phyloP scores from a whole-genome alignment of 2,888 invertebrate species.

The Meandrusa payeni region DNA sequence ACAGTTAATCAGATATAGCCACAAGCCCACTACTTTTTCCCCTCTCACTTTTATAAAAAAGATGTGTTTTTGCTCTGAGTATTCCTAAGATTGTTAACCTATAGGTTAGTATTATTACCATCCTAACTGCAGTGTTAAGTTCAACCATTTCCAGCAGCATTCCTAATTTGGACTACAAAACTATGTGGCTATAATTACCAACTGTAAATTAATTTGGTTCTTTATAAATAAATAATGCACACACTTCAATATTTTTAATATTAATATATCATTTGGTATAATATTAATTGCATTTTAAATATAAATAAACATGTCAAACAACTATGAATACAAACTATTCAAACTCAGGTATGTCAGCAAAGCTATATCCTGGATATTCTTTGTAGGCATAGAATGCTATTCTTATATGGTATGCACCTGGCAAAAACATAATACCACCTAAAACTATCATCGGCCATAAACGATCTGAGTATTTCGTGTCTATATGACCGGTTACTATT shows the following conservation, averaged over 20 bases:
- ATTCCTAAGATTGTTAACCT: too few relatives aligned
- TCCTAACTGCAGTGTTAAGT: too few relatives aligned
- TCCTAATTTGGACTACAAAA: too few relatives aligned
- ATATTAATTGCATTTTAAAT: constrained; percentile 23
- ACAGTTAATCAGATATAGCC: too few relatives aligned
- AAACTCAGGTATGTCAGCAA: constrained; percentile 94
- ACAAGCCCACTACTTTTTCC: too few relatives aligned
- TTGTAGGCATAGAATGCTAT: constrained; percentile 93
- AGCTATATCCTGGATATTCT: constrained; percentile 91
- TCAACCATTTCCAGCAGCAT: too few relatives aligned
- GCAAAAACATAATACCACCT: constrained; percentile 94
- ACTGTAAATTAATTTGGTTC: too few relatives aligned
- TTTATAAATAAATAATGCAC: too few relatives aligned
- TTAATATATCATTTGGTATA: constrained; percentile 10
- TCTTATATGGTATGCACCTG: constrained; percentile 94
- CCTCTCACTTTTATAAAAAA: too few relatives aligned
- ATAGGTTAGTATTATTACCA: too few relatives aligned
- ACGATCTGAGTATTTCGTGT: constrained; percentile 91
- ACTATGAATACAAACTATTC: constrained; percentile 62
- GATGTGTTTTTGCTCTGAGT: too few relatives aligned
- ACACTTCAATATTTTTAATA: constrained; percentile 13
- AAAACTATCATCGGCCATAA: constrained; percentile 94
- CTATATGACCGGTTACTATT: constrained; percentile 90
- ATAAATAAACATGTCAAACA: constrained; percentile 18
- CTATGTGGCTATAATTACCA: too few relatives aligned